Evolutionary conservation across 2,797 vertebrate genomes (phyloP), one percentile per base, ranked within the genome.

Genomic region (Gallinago solitaria): DNA sequence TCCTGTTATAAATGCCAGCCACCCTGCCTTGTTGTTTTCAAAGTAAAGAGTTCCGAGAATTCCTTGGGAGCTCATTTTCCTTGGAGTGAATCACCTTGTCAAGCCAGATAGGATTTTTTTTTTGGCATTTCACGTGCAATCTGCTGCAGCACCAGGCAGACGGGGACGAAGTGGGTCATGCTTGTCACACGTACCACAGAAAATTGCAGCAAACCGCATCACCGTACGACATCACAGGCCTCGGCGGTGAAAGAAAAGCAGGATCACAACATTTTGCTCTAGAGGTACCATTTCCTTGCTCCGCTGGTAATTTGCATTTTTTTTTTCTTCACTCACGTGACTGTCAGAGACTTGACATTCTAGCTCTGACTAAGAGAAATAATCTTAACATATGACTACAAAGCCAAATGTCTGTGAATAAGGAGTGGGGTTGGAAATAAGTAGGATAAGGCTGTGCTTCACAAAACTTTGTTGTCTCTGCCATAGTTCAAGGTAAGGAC

Each of bases 51-150:
- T 56, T 74, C 69, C 3, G 43, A 61, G 77, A 85, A 93, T 74
- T 71, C 2, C 9, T 82, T 63, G 3, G 7, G 14, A 73, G 74
- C 47, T 76, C 32, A 87, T 92, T 90, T 87, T 87, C 87, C 87
- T 87, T 33, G 43, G 73, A 76, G 75, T 28, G 67, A 93, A 85
- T 89, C 89, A 87, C 83, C 92, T 84, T 91, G 93, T 96, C 96
- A 93, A 94, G 84, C 30, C 78, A 82, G 60, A 79, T 77, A 35
- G 0, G 9, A 21, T 32, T 84, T 93, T 43, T 50, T 45, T 21
- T 43, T 43, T 39, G 39, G 27, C 70, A 57, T 50, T 79, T 90
- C 39, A 60, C 17, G 28, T 54, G 75, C 51, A 65, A 79, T 79
- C 81, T 95, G 93, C 67, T 81, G 80, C 70, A 80, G 84, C 70